These are phyloP conservation scores for Eurois occulta DNA, from an alignment of 2,888 invertebrate genomes.

Conservation along the genomic window DNA sequence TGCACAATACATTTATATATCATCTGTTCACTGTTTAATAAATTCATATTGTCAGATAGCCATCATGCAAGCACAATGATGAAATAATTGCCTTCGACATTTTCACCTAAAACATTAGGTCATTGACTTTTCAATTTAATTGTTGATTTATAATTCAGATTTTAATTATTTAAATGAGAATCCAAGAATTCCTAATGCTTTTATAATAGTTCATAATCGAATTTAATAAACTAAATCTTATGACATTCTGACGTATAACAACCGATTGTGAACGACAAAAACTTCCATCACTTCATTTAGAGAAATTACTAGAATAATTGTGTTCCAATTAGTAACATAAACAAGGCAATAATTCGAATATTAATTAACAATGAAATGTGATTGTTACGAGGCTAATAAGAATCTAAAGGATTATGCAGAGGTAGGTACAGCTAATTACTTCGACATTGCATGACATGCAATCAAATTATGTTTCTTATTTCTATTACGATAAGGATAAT, in stretches of 20 bases:
- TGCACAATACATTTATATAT: constrained; percentile 6
- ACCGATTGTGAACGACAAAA: constrained; percentile 24
- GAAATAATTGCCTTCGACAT: background rate
- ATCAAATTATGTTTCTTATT: constrained; percentile 23
- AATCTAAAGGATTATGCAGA: constrained; percentile 43
- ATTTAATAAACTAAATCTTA: constrained; percentile 17
- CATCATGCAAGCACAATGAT: background rate
- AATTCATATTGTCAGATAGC: background rate
- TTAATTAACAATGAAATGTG: constrained; percentile 40
- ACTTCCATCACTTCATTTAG: constrained; percentile 35
- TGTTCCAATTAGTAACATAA: constrained; percentile 39
- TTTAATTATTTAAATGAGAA: background rate
- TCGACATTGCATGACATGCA: too few relatives aligned
- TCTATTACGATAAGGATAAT: background rate
- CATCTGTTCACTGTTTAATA: background rate
- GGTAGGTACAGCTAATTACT: constrained; percentile 34
- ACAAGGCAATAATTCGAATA: constrained; percentile 44
- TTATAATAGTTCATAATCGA: constrained; percentile 28
- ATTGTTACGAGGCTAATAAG: constrained; percentile 58
- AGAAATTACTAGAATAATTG: constrained; percentile 37
- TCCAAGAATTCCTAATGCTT: constrained; percentile 7
- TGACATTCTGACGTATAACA: constrained; percentile 35
- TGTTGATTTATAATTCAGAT: background rate
- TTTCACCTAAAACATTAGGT: background rate
- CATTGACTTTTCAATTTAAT: background rate